These are phyloP conservation scores for Calameuta idolon DNA, from an alignment of 2,888 invertebrate species.

Conservation along the genomic window DNA sequence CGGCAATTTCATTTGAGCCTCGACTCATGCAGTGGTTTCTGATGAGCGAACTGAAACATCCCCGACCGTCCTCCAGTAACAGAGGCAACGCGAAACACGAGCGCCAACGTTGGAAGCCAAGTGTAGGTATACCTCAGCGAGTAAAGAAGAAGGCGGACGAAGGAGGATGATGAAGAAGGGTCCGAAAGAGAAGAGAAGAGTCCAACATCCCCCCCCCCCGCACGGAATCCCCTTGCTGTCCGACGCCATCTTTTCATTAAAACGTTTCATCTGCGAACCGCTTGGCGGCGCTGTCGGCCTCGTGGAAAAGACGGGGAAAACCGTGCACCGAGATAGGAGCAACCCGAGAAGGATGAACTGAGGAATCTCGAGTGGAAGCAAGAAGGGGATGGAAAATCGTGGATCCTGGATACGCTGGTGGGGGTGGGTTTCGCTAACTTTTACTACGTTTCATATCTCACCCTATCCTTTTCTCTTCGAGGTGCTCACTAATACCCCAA, in stretches of 20 bases:
- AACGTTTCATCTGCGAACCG: constrained; percentile 58
- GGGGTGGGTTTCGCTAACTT: constrained; percentile 36
- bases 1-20: constrained; percentile 65
- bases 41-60: constrained; percentile 51
- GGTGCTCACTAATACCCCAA: neutral
- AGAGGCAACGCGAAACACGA: constrained; percentile 12
- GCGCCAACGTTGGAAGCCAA: constrained; percentile 26
- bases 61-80: constrained; percentile 5
- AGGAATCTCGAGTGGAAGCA: neutral
- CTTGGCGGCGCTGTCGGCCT: constrained; percentile 47
- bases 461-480: constrained; percentile 22
- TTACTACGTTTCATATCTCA: constrained; percentile 52
- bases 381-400: constrained; percentile 12
- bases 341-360: neutral
- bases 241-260: constrained; percentile 65
- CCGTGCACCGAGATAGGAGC: neutral
- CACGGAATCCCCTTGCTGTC: neutral
- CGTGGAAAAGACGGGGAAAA: constrained; percentile 17
- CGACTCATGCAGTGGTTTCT: constrained; percentile 64
- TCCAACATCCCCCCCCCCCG: neutral
- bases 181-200: neutral
- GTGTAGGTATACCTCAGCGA: constrained; percentile 28
- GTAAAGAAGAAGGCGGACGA: constrained; percentile 25
- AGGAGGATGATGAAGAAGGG: neutral
- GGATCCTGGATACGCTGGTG: constrained; percentile 22